Conservation (phyloP, 2,113 vertebrate species). For the Brachyistius frenatus region DNA sequence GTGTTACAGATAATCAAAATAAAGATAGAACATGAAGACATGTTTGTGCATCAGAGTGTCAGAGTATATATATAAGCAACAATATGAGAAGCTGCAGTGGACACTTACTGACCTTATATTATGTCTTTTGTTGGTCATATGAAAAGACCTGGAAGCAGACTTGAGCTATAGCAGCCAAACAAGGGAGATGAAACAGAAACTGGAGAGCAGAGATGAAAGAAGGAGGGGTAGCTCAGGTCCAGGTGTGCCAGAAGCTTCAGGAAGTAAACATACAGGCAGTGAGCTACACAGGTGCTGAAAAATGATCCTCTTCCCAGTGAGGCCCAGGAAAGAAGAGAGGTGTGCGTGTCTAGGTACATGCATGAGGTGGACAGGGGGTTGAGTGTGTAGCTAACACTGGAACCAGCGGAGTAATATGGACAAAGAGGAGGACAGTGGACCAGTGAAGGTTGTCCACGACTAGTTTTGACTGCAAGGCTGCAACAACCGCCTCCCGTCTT, state of each 20-base stretch:
- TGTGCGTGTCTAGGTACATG: slow-evolving; percentile 17
- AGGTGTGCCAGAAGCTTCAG: slow-evolving; percentile 78
- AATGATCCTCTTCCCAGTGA: slow-evolving; percentile 64
- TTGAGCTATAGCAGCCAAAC: slow-evolving; percentile 59
- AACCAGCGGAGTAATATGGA: slow-evolving; percentile 42
- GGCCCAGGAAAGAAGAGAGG: slow-evolving; percentile 44
- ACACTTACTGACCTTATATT: slow-evolving; percentile 43
- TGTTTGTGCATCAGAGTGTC: neutral
- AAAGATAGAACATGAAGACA: slow-evolving; percentile 3
- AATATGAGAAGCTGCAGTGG: slow-evolving; percentile 25
- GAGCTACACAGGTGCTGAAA: slow-evolving; percentile 78
- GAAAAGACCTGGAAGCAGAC: slow-evolving; percentile 47
- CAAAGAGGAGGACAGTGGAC: slow-evolving; percentile 31
- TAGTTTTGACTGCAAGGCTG: slow-evolving; percentile 43
- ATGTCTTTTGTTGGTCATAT: slow-evolving; percentile 66
- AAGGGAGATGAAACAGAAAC: slow-evolving; percentile 15
- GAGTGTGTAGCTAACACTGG: slow-evolving; percentile 22
- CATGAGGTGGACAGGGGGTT: neutral
- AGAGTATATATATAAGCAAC: neutral
- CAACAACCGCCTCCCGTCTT: slow-evolving; percentile 47
- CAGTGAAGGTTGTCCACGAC: slow-evolving; percentile 37
- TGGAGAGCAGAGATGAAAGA: slow-evolving; percentile 55
- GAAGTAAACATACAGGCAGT: slow-evolving; percentile 72
- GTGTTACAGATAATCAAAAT: slow-evolving; percentile 1
- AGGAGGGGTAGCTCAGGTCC: slow-evolving; percentile 66